Evolutionary conservation across 2,113 vertebrate genomes (phyloP).

Genomic region (Chaenocephalus aceratus): DNA sequence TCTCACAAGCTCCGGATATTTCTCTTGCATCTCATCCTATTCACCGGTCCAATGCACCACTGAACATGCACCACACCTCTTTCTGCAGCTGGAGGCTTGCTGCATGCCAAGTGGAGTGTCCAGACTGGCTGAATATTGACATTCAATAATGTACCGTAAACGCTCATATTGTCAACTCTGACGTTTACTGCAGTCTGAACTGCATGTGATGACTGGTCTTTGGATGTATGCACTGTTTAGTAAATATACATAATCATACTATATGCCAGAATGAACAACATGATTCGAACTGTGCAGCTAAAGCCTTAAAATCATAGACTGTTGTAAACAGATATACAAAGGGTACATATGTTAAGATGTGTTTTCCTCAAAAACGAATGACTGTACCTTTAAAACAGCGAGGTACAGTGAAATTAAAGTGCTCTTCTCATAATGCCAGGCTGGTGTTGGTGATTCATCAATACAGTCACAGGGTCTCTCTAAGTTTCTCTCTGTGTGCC

Average conservation of each 20-base stretch:
- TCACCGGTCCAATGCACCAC: conserved; percentile 34
- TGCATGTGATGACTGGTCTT: not conserved
- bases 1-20: conserved; percentile 27
- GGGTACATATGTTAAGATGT: conserved; percentile 14
- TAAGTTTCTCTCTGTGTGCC: conserved; percentile 32
- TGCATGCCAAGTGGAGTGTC: conserved; percentile 50
- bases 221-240: not conserved
- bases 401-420: conserved; percentile 20
- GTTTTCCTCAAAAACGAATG: not conserved
- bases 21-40: conserved; percentile 38
- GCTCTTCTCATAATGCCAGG: conserved; percentile 10
- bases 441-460: conserved; percentile 57
- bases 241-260: not conserved
- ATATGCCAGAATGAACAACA: not conserved
- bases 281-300: conserved; percentile 2
- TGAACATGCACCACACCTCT: conserved; percentile 40
- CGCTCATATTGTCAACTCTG: conserved; percentile 13
- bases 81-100: conserved; percentile 30
- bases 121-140: conserved; percentile 19
- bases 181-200: not conserved
- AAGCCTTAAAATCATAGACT: not conserved
- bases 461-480: conserved; percentile 38
- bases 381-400: conserved; percentile 39
- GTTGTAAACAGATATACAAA: not conserved
- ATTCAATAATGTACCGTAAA: not conserved